Conservation (phyloP, 2,113 vertebrate genomes). For the Nesogale talazaci region DNA sequence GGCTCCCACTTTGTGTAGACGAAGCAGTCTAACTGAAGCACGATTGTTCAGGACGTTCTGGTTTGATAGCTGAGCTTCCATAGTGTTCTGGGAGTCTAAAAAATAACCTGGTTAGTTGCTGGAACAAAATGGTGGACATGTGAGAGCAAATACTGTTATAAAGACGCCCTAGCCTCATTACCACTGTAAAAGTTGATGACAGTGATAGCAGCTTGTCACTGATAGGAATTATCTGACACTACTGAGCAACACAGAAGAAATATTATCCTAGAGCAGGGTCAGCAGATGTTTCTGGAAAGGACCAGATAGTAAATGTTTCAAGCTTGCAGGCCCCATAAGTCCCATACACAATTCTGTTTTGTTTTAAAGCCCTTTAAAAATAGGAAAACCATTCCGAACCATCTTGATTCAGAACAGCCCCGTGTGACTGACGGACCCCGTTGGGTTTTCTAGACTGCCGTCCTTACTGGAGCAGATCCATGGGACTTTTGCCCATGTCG, state of each 20-base stretch:
- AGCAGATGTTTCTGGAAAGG: background rate
- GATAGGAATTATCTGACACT: background rate
- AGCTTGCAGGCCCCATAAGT: background rate
- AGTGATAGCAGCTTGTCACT: background rate
- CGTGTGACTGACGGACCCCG: no score
- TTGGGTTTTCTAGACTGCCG: no score
- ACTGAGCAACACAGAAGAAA: background rate
- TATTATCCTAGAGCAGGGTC: background rate
- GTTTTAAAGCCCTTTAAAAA: constrained; percentile 19
- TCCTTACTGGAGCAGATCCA: no score
- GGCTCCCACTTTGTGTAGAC: background rate
- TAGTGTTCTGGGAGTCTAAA: background rate
- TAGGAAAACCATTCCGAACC: background rate
- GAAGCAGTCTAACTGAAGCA: background rate
- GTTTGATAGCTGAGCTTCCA: constrained; percentile 12
- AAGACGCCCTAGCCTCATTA: background rate
- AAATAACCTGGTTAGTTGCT: background rate
- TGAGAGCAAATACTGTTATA: background rate
- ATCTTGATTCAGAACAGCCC: background rate
- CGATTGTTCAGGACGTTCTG: background rate
- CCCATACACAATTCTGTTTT: background rate
- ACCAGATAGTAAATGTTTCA: constrained; percentile 18
- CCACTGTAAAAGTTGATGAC: constrained; percentile 1
- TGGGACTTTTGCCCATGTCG: no score
- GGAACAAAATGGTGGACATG: background rate